A percentile compares a stretch with the other conserved stretches of the same genome.
These are phyloP conservation scores for Conger conger DNA, from an alignment of 2,113 vertebrate genomes.

Conservation along the genomic window DNA sequence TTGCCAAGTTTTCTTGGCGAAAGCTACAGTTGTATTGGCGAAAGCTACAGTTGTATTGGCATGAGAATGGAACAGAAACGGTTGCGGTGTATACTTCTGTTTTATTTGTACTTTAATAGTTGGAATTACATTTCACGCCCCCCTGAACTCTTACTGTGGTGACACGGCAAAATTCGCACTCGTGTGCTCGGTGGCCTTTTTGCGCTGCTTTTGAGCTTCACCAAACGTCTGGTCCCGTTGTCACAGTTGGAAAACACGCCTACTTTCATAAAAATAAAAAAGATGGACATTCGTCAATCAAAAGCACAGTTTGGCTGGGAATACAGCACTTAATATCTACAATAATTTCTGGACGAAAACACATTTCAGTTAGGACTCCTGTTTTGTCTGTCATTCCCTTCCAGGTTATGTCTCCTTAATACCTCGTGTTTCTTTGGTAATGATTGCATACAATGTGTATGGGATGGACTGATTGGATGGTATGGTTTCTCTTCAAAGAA, in stretches of 20 bases:
- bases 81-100: too few species aligned
- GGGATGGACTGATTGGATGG: background rate
- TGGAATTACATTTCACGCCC: too few species aligned
- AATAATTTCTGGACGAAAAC: background rate
- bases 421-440: background rate
- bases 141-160: background rate
- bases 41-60: background rate
- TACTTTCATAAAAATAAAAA: background rate
- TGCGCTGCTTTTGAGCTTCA: background rate
- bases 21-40: slow-evolving; percentile 25
- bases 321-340: background rate
- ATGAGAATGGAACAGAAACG: too few species aligned
- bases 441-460: background rate
- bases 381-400: background rate
- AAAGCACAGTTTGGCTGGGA: background rate
- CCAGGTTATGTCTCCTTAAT: background rate
- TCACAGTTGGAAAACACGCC: background rate
- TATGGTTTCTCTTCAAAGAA: background rate
- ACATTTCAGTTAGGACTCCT: background rate
- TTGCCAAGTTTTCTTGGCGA: slow-evolving; percentile 35
- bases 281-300: background rate
- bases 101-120: too few species aligned
- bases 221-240: background rate
- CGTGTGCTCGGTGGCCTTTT: background rate
- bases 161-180: background rate